phyloP scores from a whole-genome alignment of 2,797 vertebrate genomes.

The Acridotheres tristis region DNA sequence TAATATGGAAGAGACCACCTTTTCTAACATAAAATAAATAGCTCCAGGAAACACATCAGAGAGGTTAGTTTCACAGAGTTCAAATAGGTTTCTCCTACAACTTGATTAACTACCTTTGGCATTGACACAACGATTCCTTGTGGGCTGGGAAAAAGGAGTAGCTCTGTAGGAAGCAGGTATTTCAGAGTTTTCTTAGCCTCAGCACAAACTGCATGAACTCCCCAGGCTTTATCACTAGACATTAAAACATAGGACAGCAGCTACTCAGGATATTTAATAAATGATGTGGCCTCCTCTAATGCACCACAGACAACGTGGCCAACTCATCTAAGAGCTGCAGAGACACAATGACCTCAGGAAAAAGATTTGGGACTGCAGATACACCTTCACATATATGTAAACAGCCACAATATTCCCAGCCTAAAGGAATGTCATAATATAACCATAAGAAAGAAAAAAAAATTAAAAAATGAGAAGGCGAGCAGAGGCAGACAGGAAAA shows the following conservation, averaged over 20 bases:
- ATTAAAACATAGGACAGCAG: neutral
- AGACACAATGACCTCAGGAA: neutral
- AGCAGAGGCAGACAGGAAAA: neutral
- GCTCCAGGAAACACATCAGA: neutral
- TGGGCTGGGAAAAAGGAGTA: neutral
- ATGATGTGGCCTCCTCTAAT: neutral
- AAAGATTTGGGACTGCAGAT: neutral
- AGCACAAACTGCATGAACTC: neutral
- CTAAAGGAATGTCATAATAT: neutral
- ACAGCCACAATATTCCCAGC: neutral
- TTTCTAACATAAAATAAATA: neutral
- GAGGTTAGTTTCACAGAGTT: neutral
- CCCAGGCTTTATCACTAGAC: neutral
- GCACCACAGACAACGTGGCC: neutral
- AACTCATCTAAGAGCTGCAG: neutral
- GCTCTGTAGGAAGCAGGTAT: neutral
- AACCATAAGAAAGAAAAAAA: neutral
- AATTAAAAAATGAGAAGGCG: neutral
- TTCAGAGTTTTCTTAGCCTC: neutral
- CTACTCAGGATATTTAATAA: neutral
- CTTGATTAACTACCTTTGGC: neutral
- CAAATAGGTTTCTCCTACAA: neutral
- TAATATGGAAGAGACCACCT: neutral
- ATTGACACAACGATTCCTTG: neutral
- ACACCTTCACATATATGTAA: neutral